Evolutionary conservation across 92 coral and sea anemone species (phyloP), one percentile per base, ranked within the genome.

Genomic region (Bergia puertoricense): DNA sequence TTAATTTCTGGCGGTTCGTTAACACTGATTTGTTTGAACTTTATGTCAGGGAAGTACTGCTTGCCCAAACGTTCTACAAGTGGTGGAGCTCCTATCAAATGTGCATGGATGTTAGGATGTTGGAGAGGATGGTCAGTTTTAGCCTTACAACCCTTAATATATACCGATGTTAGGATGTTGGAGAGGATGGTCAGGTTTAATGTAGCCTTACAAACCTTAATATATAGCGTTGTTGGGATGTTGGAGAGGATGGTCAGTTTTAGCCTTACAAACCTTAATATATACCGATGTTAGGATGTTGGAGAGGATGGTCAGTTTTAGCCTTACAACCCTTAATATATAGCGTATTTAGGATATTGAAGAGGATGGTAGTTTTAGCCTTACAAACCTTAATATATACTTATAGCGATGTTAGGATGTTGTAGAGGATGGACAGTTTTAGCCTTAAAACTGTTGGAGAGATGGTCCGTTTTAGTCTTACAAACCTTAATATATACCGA

Each of bases 81-180:
- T 96, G 99, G 99, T 91, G 92, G 90, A 89, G 88, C 68, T 89
- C 86, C 44, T 89, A 93, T 81, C 98, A 90, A 66, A 92, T 93
- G 37, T 30, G 69, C 30, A 89, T 95, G 94, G 98, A 97, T 88
- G 88, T 95, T 57, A 92, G 95, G 89, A 94, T 97, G 98, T 91
- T 97, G 91, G 91, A 96, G 48, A 92, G 99, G 89, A 95, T 97
- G 99, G 99, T 95, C 66, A 85, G 92, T 66, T 20, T 82, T 23
- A 10, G 10, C 45, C 37, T n/a, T 30, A 30, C 3, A 6, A 43
- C 0, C 66, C 66, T 57, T 20, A 3, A 10, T 62, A 20, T 23
- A 22, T 13, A 62, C 69, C 16, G 59, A 11, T 13, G 59, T 13
- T 48, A 30, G 30, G 30, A 30, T 30, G 30, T 30, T 30, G 30